These are phyloP conservation scores for Hedya salicella DNA, from an alignment of 2,888 invertebrate genomes.

Conservation along the genomic window DNA sequence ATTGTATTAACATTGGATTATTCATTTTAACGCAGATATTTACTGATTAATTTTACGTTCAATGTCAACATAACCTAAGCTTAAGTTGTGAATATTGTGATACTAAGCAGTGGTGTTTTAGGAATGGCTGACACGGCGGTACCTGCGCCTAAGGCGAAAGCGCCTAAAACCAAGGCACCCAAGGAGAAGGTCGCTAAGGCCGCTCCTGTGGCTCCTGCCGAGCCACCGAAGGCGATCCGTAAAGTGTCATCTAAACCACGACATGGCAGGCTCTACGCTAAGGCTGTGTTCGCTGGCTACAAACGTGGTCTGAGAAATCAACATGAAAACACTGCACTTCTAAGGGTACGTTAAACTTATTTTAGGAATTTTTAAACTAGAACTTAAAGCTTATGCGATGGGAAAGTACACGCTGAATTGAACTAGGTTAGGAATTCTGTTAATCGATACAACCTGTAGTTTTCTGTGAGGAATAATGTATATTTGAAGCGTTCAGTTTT, in stretches of 20 bases:
- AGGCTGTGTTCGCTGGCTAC: constrained; percentile 98
- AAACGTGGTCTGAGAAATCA: constrained; percentile 99
- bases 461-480: not conserved
- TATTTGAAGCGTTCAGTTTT: no score
- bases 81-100: constrained; percentile 49
- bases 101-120: constrained; percentile 62
- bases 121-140: constrained; percentile 87
- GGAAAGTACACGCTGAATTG: constrained; percentile 1
- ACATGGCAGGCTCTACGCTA: constrained; percentile 97
- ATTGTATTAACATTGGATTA: constrained; percentile 57
- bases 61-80: constrained; percentile 79
- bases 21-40: constrained; percentile 57
- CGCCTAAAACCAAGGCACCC: constrained; percentile 84
- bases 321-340: constrained; percentile 97
- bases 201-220: constrained; percentile 83
- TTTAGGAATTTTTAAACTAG: not conserved
- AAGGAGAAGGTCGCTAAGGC: constrained; percentile 85
- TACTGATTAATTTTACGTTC: constrained; percentile 62
- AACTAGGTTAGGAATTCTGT: constrained; percentile 13
- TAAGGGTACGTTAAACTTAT: constrained; percentile 86
- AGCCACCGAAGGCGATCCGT: constrained; percentile 80
- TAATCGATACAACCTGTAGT: not conserved
- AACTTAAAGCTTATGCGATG: constrained; percentile 5
- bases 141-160: constrained; percentile 82
- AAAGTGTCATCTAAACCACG: constrained; percentile 83